A percentile compares a stretch with the other conserved stretches of the same genome.
phyloP scores from a whole-genome alignment of 2,113 vertebrate species.

The Perognathus longimembris region DNA sequence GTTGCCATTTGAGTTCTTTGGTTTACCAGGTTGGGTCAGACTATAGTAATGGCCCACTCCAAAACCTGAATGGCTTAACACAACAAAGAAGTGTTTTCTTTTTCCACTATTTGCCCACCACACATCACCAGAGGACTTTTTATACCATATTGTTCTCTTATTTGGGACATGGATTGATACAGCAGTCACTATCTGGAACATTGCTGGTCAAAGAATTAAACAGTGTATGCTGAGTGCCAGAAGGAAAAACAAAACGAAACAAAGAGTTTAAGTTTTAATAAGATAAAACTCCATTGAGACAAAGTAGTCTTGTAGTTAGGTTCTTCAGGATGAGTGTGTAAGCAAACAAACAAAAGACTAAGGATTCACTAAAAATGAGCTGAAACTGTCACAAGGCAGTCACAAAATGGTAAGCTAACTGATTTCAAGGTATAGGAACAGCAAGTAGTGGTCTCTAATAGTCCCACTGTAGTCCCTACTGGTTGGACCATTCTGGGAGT shows the following conservation, averaged over 20 bases:
- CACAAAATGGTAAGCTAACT: not conserved
- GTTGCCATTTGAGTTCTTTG: not conserved
- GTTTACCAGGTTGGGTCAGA: not conserved
- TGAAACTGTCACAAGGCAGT: not conserved
- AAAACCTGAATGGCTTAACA: not conserved
- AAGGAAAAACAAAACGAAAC: too few species aligned
- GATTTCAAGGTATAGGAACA: not conserved
- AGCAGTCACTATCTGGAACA: not conserved
- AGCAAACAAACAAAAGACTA: not conserved
- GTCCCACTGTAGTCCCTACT: not conserved
- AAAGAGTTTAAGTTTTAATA: not conserved
- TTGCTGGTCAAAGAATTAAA: not conserved
- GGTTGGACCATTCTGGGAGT: not conserved
- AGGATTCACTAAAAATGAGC: not conserved
- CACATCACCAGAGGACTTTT: not conserved
- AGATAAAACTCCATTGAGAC: not conserved
- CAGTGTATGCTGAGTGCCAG: too few species aligned
- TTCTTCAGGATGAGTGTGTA: not conserved
- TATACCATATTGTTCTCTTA: not conserved
- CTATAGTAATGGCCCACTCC: not conserved
- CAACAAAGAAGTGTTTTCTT: not conserved
- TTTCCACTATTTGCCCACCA: not conserved
- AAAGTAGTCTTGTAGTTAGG: conserved; percentile 23
- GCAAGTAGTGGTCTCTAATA: not conserved
- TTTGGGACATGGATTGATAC: not conserved